Evolutionary conservation across 2,797 vertebrate species (phyloP), one percentile per base, ranked within the genome.

Genomic region (Gallinago stenura): DNA sequence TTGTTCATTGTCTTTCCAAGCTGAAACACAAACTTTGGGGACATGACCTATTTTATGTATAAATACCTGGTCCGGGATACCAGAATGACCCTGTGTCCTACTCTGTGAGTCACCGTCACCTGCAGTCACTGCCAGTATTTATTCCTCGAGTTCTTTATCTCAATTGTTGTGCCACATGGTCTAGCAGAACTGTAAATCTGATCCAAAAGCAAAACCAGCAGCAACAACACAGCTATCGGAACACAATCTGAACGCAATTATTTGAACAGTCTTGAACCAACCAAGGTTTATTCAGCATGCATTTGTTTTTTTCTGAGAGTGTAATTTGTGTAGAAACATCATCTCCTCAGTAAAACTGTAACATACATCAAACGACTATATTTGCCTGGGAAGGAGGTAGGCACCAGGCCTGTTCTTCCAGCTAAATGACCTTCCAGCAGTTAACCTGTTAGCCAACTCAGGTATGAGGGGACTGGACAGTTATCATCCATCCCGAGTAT

Each of bases 331-430:
- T 75, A 94, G 93, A 96, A 97, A 93, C 48, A 81, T 39, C 37
- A 39, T 58, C 70, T 88, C 64, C 66, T 86, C 72, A 41, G 73
- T 85, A 96, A 94, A 94, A 94, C 35, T 89, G 90, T 69, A 96
- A 86, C 15, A 76, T 93, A 45, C 11, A 96, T 90, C 81, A 88
- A 6, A 5, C 25, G 93, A 83, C 37, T 90, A 28, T 78, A 89
- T 94, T 97, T 97, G 71, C 57, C 93, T 94, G 95, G 53, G 81
- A 96, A 96, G 54, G n/a, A 92, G 72, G 89, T 94, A 97, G 95
- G 96, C 58, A 90, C 51, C 68, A 80, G n/a, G 66, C 28, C 78
- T 95, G 26, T 77, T 97, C 85, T 95, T 89, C 68, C 61, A 70
- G 43, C 39, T 87, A 95, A 73, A 83, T 96, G 94, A 94, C 91